Conservation (phyloP, 2,888 invertebrate species). For the Graphium colonna region DNA sequence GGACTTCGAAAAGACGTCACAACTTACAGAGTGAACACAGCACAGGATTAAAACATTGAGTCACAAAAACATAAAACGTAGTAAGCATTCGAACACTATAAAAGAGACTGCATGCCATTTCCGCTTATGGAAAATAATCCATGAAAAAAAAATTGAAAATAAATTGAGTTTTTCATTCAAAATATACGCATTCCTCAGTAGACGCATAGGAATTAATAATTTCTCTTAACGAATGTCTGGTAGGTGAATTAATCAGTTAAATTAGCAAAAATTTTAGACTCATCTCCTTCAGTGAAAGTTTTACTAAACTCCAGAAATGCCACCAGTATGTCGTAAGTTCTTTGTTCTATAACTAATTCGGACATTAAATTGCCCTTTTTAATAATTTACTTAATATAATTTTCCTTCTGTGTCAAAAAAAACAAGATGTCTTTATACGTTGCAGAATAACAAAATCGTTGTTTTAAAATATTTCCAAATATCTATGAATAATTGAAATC, state of each 20-base stretch:
- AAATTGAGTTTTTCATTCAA: neutral
- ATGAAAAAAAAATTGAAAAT: too few species aligned
- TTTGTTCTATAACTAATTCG: conserved; percentile 10
- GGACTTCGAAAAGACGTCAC: conserved; percentile 39
- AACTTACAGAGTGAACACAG: conserved; percentile 34
- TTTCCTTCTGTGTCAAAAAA: too few species aligned
- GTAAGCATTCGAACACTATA: conserved; percentile 28
- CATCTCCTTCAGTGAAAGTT: conserved; percentile 40
- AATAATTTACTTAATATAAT: too few species aligned
- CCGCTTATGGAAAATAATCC: too few species aligned
- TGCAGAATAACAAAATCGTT: too few species aligned
- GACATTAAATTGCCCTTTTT: too few species aligned
- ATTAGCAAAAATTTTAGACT: conserved; percentile 26
- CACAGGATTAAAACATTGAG: conserved; percentile 51
- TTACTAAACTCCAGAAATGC: conserved; percentile 44
- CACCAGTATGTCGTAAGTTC: conserved; percentile 48
- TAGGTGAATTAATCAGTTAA: neutral
- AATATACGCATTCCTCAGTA: too few species aligned
- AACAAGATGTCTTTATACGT: too few species aligned
- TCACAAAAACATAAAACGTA: conserved; percentile 35
- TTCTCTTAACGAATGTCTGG: neutral
- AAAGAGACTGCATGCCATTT: neutral
- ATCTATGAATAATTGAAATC: too few species aligned
- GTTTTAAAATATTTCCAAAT: too few species aligned
- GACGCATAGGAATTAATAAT: too few species aligned